Evolutionary conservation across 2,113 vertebrate genomes (phyloP).

Genomic region (Marcusenius ussheri): DNA sequence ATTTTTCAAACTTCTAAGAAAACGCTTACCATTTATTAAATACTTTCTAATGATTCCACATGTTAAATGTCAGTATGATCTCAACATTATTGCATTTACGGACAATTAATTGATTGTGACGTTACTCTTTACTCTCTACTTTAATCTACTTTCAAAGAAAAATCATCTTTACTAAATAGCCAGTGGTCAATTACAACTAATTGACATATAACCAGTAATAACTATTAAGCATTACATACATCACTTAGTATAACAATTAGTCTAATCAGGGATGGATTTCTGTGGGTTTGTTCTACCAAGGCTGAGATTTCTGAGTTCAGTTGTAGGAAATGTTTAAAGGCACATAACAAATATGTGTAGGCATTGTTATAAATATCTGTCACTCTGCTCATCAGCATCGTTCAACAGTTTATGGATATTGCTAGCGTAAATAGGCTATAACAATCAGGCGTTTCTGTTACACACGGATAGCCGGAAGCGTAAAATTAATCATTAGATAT

Average conservation of each 20-base stretch:
- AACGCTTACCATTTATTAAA: not conserved
- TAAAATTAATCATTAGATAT: not conserved
- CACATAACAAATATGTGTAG: not conserved
- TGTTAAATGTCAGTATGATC: not conserved
- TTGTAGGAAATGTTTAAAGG: not conserved
- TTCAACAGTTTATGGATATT: not conserved
- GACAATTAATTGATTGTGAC: not conserved
- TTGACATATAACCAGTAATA: not conserved
- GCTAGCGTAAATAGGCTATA: not conserved
- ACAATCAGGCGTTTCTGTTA: not conserved
- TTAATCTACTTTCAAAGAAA: not conserved
- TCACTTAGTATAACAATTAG: not conserved
- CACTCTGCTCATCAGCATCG: not conserved
- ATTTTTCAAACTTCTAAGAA: not conserved
- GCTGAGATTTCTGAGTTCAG: not conserved
- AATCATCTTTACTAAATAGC: not conserved
- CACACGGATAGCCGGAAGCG: not conserved
- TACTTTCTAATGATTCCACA: not conserved
- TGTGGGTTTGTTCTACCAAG: not conserved
- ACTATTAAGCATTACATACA: not conserved
- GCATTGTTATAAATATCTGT: not conserved
- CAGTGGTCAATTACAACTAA: not conserved
- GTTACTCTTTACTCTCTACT: not conserved
- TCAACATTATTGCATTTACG: not conserved
- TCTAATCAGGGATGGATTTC: not conserved